Evolutionary conservation across 2,113 vertebrate genomes (phyloP), one percentile per base, ranked within the genome.

Genomic region (Myocastor coypus): DNA sequence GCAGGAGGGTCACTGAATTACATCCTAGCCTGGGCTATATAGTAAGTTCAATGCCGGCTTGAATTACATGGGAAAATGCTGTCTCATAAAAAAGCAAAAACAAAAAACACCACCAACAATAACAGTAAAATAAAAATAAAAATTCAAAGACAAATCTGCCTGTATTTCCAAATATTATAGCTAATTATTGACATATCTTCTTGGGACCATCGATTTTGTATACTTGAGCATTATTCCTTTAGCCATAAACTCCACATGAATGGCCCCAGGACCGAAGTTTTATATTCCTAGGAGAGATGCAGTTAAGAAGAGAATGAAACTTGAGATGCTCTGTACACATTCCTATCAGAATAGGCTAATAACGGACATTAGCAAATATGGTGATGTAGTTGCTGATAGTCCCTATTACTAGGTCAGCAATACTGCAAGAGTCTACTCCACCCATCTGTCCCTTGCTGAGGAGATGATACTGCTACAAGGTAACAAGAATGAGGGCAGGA

Each of bases 161-260:
- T 95, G 17, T 91, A 34, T 89, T 68, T 64, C 24, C 82, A 96
- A 93, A 85, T 52, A 19, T 24, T 83, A 34, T 63, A 93, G 20
- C 42, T 83, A 95, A 82, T 92, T 57, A 52, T 71, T 85, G 52
- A 59, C n/a, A 69, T 16, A 80, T 24, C 12, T 16, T 84, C 4
- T 81, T 64, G 1, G 4, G 16, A 89, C 86, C 66, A 87, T 81
- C 32, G 20, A 34, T 83, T 83, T 84, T 95, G 28, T 3, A 30
- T 32, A 86, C 34, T 86, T 83, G 26, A 61, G 2, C 59, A 17
- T 80, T 91, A 89, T 85, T 59, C 13, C 52, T 20, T 91, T 86
- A 73, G 87, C 30, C 46, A 16, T 42, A 94, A 90, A 66, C 8
- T 83, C 78, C 19, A 2, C 80, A 7, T 59, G 63, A 68, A 8